phyloP scores from a whole-genome alignment of 2,797 vertebrate genomes.

The Brotula barbata region DNA sequence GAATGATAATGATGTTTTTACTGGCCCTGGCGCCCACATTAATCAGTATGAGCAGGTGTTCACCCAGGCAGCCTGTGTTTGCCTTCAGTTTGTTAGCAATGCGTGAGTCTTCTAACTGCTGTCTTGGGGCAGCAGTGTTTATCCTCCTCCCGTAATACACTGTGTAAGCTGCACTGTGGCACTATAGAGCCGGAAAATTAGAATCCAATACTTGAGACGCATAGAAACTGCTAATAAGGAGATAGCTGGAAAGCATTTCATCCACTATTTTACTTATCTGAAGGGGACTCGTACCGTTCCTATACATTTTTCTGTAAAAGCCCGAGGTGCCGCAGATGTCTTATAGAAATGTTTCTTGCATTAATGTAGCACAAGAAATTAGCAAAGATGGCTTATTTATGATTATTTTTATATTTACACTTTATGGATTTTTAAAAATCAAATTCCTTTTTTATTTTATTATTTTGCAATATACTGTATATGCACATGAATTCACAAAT shows the following conservation, averaged over 20 bases:
- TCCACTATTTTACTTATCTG: too few relatives aligned
- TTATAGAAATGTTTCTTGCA: too few relatives aligned
- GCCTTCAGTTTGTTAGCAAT: constrained; percentile 52
- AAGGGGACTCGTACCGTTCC: too few relatives aligned
- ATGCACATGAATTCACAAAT: too few relatives aligned
- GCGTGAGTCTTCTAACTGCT: constrained; percentile 41
- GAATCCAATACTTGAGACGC: constrained; percentile 10
- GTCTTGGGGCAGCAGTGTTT: constrained; percentile 41
- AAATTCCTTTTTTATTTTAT: too few relatives aligned
- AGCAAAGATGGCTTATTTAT: too few relatives aligned
- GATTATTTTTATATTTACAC: too few relatives aligned
- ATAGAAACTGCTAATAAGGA: constrained; percentile 5
- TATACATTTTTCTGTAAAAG: too few relatives aligned
- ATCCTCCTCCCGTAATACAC: constrained; percentile 45
- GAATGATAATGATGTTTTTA: constrained; percentile 68
- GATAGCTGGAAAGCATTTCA: background rate
- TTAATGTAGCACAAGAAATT: too few relatives aligned
- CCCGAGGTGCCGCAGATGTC: too few relatives aligned
- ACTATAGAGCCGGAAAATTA: constrained; percentile 20
- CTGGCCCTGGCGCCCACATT: constrained; percentile 43
- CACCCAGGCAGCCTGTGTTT: constrained; percentile 58
- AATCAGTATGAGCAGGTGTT: constrained; percentile 64
- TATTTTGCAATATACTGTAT: too few relatives aligned
- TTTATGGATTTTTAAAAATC: too few relatives aligned
- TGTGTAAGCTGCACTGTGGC: constrained; percentile 26